These are phyloP conservation scores for Dusona sp. DNA, from an alignment of 2,888 invertebrate species.

Conservation along the genomic window DNA sequence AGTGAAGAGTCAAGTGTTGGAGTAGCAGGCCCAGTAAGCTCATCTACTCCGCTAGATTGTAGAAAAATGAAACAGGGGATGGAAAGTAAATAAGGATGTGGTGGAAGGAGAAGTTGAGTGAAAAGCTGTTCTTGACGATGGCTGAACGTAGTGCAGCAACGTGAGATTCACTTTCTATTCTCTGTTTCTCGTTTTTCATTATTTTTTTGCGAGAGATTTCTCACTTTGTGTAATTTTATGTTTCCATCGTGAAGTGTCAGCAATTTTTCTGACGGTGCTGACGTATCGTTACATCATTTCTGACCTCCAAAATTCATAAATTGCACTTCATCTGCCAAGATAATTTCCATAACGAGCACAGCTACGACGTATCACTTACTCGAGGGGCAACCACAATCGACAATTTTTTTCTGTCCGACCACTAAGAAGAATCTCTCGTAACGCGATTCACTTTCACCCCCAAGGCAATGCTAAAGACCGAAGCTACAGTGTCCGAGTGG, in stretches of 20 bases:
- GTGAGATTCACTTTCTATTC: conserved; percentile 38
- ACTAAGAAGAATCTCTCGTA: conserved; percentile 75
- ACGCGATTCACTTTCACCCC: conserved; percentile 82
- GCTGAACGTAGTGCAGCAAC: conserved; percentile 34
- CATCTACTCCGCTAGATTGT: conserved; percentile 71
- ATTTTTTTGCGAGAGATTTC: conserved; percentile 41
- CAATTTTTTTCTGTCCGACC: conserved; percentile 47
- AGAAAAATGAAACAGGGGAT: conserved; percentile 76
- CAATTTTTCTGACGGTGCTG: not conserved
- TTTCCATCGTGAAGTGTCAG: conserved; percentile 49
- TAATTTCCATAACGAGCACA: conserved; percentile 81
- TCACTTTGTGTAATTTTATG: conserved; percentile 61
- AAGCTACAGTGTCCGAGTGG: conserved; percentile 62
- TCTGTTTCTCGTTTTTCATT: conserved; percentile 36
- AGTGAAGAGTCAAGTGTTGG: conserved; percentile 44
- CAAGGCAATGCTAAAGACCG: conserved; percentile 71
- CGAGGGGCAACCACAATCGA: conserved; percentile 70
- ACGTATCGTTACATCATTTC: not conserved
- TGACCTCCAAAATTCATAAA: not conserved
- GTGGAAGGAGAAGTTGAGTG: conserved; percentile 71
- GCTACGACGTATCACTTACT: conserved; percentile 79
- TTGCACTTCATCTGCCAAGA: conserved; percentile 76
- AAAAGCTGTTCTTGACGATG: conserved; percentile 45
- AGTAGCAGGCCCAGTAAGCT: conserved; percentile 69
- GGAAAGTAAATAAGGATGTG: conserved; percentile 80